phyloP scores from a whole-genome alignment of 2,797 vertebrate species.

The Nannoperca obscura region DNA sequence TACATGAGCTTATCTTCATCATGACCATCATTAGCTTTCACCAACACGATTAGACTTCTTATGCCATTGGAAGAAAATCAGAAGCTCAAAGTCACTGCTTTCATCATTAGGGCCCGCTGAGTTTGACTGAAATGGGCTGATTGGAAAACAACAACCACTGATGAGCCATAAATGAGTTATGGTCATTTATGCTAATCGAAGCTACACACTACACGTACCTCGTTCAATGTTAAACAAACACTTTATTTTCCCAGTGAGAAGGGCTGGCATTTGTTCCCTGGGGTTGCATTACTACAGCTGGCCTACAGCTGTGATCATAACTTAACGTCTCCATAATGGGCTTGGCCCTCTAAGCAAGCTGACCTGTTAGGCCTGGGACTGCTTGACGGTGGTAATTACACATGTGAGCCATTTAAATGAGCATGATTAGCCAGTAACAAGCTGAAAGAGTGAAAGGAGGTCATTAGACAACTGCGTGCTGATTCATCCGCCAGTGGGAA shows the following conservation, averaged over 20 bases:
- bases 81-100: slow-evolving; percentile 25
- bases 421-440: slow-evolving; percentile 79
- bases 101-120: slow-evolving; percentile 54
- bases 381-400: slow-evolving; percentile 80
- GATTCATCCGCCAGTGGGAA: slow-evolving; percentile 69
- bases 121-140: slow-evolving; percentile 52
- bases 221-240: slow-evolving; percentile 71
- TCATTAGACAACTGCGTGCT: slow-evolving; percentile 74
- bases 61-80: slow-evolving; percentile 39
- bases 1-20: slow-evolving; percentile 39
- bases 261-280: slow-evolving; percentile 65
- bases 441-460: slow-evolving; percentile 77
- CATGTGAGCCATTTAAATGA: slow-evolving; percentile 79
- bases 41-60: slow-evolving; percentile 51
- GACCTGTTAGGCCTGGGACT: slow-evolving; percentile 78
- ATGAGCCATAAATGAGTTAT: slow-evolving; percentile 75
- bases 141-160: slow-evolving; percentile 65
- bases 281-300: slow-evolving; percentile 78
- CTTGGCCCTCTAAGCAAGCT: slow-evolving; percentile 69
- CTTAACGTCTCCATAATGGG: slow-evolving; percentile 76
- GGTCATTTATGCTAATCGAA: slow-evolving; percentile 73
- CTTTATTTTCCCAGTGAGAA: slow-evolving; percentile 75
- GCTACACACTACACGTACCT: slow-evolving; percentile 51
- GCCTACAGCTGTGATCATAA: slow-evolving; percentile 81
- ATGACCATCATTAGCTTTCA: slow-evolving; percentile 57